Evolutionary conservation across 2,113 vertebrate species (phyloP).

Genomic region (Nothobranchius kuhntae): DNA sequence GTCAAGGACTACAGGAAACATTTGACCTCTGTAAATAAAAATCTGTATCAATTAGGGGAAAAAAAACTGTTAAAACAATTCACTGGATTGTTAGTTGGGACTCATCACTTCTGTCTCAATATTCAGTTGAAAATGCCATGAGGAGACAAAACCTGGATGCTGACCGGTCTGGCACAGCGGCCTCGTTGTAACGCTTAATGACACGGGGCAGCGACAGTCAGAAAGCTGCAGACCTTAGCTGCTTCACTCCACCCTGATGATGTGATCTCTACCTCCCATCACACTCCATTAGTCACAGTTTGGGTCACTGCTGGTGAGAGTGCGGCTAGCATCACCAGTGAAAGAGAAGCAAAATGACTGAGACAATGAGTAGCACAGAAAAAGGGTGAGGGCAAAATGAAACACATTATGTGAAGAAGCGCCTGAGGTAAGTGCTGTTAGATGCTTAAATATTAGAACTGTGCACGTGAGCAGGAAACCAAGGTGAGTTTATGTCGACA

Average conservation of each 20-base stretch:
- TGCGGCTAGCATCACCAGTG: background rate
- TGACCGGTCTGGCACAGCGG: background rate
- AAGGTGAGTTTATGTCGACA: background rate
- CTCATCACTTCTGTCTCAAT: background rate
- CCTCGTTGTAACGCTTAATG: background rate
- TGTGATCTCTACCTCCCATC: conserved; percentile 20
- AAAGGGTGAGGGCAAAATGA: background rate
- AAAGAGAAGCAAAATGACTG: background rate
- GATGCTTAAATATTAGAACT: background rate
- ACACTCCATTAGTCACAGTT: background rate
- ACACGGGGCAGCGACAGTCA: background rate
- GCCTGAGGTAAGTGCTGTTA: background rate
- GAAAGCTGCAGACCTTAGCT: conserved; percentile 2
- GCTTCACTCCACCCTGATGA: background rate
- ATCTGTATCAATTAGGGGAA: too few species aligned
- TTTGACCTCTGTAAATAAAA: too few species aligned
- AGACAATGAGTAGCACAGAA: background rate
- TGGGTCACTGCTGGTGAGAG: background rate
- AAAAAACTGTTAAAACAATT: conserved; percentile 2
- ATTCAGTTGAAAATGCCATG: background rate
- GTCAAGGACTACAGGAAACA: too few species aligned
- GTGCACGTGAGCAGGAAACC: background rate
- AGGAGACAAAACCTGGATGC: background rate
- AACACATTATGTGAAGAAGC: background rate
- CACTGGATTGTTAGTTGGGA: background rate